A percentile compares a stretch with the other conserved stretches of the same genome.
Evolutionary conservation across 2,797 vertebrate species (phyloP).

Genomic region (Eupleurogrammus muticus): DNA sequence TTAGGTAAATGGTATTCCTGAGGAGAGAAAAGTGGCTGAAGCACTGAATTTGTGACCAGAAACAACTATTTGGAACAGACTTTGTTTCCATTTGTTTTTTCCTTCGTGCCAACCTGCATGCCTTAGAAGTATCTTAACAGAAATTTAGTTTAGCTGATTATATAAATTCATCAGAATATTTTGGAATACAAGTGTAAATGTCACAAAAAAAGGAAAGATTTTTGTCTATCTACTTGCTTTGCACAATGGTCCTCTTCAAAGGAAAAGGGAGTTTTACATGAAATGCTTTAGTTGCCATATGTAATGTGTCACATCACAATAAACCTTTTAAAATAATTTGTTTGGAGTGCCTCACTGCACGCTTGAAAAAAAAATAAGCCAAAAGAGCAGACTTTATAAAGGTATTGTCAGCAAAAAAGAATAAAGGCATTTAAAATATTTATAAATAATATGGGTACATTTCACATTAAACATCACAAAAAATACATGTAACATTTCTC

Average conservation of each 20-base stretch:
- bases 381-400: conserved; percentile 66
- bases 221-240: conserved; percentile 62
- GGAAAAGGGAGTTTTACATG: conserved; percentile 52
- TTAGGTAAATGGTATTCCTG: conserved; percentile 99
- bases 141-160: conserved; percentile 39
- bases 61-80: conserved; percentile 6
- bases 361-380: conserved; percentile 24
- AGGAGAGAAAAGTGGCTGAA: conserved; percentile 96
- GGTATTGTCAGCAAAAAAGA: conserved; percentile 76
- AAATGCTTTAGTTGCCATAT: conserved; percentile 49
- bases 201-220: conserved; percentile 21
- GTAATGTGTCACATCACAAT: conserved; percentile 63
- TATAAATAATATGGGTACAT: conserved; percentile 82
- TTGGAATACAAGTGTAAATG: conserved; percentile 64
- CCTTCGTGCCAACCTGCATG: conserved; percentile 79
- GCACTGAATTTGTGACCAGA: conserved; percentile 91
- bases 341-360: neutral
- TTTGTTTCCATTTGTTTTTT: conserved; percentile 32
- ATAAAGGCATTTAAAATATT: conserved; percentile 85
- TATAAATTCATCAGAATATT: conserved; percentile 48
- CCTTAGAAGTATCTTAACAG: conserved; percentile 49
- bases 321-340: conserved; percentile 66
- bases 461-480: conserved; percentile 82
- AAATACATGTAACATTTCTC: conserved; percentile 70
- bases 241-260: conserved; percentile 51